phyloP scores from a whole-genome alignment of 2,113 vertebrate genomes.

The Corythaixoides concolor region DNA sequence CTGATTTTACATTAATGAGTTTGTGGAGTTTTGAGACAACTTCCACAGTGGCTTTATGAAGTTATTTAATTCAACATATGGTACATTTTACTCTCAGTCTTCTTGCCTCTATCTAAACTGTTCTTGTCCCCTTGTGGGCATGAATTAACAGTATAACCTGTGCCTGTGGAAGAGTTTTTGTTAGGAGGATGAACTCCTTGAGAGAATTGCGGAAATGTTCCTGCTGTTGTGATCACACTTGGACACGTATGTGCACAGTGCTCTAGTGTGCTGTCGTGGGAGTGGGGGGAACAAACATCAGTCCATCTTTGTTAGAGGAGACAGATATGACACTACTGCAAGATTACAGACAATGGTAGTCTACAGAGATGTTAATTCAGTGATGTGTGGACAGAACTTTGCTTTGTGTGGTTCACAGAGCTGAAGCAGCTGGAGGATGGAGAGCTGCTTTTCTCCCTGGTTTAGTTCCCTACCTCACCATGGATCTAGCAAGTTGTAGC shows the following conservation, averaged over 20 bases:
- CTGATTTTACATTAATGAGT: slow-evolving; percentile 4
- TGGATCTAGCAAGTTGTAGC: background rate
- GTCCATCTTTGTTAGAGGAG: background rate
- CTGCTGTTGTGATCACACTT: background rate
- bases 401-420: background rate
- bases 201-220: background rate
- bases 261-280: background rate
- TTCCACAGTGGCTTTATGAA: background rate
- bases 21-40: background rate
- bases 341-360: background rate
- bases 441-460: background rate
- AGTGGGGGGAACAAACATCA: fast-evolving
- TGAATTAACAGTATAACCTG: background rate
- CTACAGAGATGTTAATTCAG: background rate
- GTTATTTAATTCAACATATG: background rate
- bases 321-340: background rate
- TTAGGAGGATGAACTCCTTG: background rate
- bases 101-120: background rate
- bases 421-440: background rate
- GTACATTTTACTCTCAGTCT: background rate
- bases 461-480: background rate
- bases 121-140: background rate
- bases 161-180: background rate
- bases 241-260: fast-evolving
- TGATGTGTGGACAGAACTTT: background rate